Evolutionary conservation across 1,140 invertebrate genomes (phyloP), one percentile per base, ranked within the genome.

Genomic region (Ceratoteleas bidentatus): DNA sequence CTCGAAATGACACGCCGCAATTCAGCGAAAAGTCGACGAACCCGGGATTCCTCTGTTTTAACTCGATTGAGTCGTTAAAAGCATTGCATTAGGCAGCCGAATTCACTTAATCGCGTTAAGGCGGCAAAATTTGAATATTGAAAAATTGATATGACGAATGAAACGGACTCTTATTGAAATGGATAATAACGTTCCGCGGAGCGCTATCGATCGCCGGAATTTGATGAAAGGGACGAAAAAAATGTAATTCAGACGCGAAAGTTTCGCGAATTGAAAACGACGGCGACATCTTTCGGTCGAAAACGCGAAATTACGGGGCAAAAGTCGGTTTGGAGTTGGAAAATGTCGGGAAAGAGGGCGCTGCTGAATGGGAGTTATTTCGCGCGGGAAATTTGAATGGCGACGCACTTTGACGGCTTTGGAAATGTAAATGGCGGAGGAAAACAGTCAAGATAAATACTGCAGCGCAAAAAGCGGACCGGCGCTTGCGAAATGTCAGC

Each of bases 11-110:
- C 61, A 79, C 36, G 64, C 73, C 54, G 53, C 64, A 58, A 70
- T 74, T 64, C 65, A 68, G 8, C 61, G 47, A 68, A 73, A 68
- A 75, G 72, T 75, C 72, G 68, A 76, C 45, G 66, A 68, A 76
- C 73, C 10, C 72, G 24, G 50, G 60, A 68, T 72, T 76, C 33
- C 61, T 68, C n/a, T 66, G 61, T 76, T 76, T 81, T 76, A 81
- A 72, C 66, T 76, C 66, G 61, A 81, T 81, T 68, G 72, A 81
- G 61, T 76, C 47, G 61, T 81, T 81, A 76, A 81, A 81, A 81
- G 72, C 79, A 72, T 81, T 70, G 70, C 78, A 81, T 81, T 81
- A 81, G 70, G 65, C 45, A 75, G 24, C 52, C 58, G 64, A 79
- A 74, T 45, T 62, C 50, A 75, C 65, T 81, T 70, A 64, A 75